Evolutionary conservation across 35 echinoderm and acorn worm genomes (phyloP), one percentile per base, ranked within the genome.

Genomic region (Eucidaris tribuloides): DNA sequence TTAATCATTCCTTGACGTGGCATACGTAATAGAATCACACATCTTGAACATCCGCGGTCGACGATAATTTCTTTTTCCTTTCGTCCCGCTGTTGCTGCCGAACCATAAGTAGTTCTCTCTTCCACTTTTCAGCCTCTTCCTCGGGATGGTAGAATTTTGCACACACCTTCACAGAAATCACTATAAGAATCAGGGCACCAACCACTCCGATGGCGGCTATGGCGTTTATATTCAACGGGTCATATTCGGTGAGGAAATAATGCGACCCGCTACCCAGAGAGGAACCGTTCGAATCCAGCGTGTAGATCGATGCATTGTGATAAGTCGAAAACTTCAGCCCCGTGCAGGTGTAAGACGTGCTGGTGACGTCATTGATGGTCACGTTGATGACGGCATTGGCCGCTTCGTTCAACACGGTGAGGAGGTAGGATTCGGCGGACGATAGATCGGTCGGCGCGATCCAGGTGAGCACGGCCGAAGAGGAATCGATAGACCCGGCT

Each of bases 41-140:
- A n/a, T n/a, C 48, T 52, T n/a, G 9, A 52, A 52, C 48, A 52
- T 9, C 48, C n/a, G 48, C 9, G 0, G 38, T 38, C 0, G 68
- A 6, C 14, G 28, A 17, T 40, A 74, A 2, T n/a, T 74, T 74
- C 68, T 20, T 42, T 36, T 74, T 74, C 1, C 68, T 38, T 0
- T 74, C 68, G 11, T 74, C 68, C 37, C 68, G 18, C n/a, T 74
- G 35, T 40, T 18, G 29, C 41, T 74, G 68, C 37, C 44, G 38
- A 22, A 40, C 44, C 2, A 6, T 20, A 11, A 74, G 40, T 0
- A 74, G 38, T 44, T 74, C 68, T 22, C 44, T 33, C 68, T 44
- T 38, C 68, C 68, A 74, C n/a, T 74, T 74, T 13, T 74, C 68
- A 40, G 68, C 68, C 14, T 44, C 41, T n/a, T 74, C 44, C 35